These are phyloP conservation scores for Turritopsis dohrnii DNA, from an alignment of 30 jellyfish, hydroid and myxozoan genomes.

Conservation along the genomic window DNA sequence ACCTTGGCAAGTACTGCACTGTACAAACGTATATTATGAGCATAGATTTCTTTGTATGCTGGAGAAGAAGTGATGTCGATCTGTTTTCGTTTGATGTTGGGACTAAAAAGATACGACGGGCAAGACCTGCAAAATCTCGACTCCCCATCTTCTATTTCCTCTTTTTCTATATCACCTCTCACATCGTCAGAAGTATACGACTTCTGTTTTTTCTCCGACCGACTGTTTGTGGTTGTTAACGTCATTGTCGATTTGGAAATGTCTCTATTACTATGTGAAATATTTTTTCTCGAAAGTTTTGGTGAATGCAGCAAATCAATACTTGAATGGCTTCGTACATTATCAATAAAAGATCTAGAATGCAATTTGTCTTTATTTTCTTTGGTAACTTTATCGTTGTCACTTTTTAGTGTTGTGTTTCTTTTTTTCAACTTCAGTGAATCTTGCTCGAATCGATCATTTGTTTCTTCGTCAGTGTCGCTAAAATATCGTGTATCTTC, in stretches of 20 bases:
- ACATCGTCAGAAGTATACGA: neutral
- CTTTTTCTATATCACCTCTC: neutral
- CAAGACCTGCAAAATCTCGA: neutral
- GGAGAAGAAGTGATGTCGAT: conserved; percentile 24
- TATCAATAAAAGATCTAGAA: neutral
- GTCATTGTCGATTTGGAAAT: neutral
- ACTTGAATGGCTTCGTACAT: neutral
- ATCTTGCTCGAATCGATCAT: neutral
- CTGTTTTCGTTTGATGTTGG: conserved; percentile 16
- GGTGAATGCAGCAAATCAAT: conserved; percentile 1
- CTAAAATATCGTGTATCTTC: neutral
- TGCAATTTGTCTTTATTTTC: neutral
- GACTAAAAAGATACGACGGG: conserved; percentile 14
- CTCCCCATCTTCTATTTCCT: neutral
- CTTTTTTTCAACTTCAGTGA: neutral
- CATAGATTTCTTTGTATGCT: conserved; percentile 29
- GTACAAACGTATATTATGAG: conserved; percentile 22
- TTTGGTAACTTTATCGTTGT: neutral
- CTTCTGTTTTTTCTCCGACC: neutral
- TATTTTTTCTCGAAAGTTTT: conserved; percentile 5
- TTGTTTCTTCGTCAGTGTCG: conserved; percentile 18
- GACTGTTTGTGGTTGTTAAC: neutral
- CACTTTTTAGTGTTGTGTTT: neutral
- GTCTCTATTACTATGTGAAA: neutral
- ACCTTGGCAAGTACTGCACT: conserved; percentile 41